phyloP scores from a whole-genome alignment of 2,888 invertebrate genomes.

The Cheilosia soror region DNA sequence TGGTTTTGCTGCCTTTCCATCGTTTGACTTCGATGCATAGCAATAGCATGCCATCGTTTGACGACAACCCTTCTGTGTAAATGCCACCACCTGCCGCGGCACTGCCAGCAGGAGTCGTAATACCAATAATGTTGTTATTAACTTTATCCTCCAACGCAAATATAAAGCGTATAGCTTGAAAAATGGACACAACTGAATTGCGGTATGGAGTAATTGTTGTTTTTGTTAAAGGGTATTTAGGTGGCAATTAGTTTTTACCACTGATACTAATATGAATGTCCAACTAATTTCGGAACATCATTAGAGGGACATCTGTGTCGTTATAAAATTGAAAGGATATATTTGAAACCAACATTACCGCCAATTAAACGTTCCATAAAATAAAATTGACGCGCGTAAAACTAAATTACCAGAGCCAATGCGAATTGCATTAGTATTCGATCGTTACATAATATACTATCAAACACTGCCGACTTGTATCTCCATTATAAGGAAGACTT shows the following conservation, averaged over 20 bases:
- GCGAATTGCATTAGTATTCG: not conserved
- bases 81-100: not conserved
- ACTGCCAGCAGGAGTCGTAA: slow-evolving; percentile 24
- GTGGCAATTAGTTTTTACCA: not conserved
- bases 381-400: slow-evolving; percentile 1
- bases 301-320: not conserved
- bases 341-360: not conserved
- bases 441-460: not conserved
- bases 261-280: not conserved
- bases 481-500: not conserved
- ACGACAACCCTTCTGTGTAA: slow-evolving; percentile 21
- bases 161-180: not conserved
- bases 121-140: slow-evolving; percentile 32
- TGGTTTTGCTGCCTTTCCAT: not conserved
- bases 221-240: not conserved
- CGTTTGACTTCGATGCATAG: not conserved
- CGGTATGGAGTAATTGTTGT: not conserved
- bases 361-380: slow-evolving; percentile 11
- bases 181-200: not conserved
- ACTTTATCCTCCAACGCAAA: slow-evolving; percentile 10
- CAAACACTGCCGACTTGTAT: not conserved
- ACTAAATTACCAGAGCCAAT: slow-evolving; percentile 2
- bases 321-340: too few species aligned
- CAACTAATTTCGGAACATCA: not conserved
- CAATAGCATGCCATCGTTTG: not conserved